Evolutionary conservation across 2,888 invertebrate genomes (phyloP).

Genomic region (Litoditis marina): DNA sequence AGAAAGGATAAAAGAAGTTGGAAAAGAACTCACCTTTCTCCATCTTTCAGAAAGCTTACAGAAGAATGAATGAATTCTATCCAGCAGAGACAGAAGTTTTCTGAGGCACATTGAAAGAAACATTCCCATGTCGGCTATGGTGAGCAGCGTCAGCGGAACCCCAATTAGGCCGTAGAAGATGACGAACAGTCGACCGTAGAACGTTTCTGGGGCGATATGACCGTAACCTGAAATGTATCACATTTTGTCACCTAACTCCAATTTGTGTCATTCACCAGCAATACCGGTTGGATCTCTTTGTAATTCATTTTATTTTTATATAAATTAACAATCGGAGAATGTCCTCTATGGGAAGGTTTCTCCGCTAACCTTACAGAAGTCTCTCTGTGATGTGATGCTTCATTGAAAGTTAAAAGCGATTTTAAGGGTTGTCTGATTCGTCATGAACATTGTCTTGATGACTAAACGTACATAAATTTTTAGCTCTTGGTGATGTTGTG

Average conservation of each 20-base stretch:
- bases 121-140: conserved; percentile 58
- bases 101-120: conserved; percentile 35
- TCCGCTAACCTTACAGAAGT: background rate
- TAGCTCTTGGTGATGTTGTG: too few relatives aligned
- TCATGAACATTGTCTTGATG: too few relatives aligned
- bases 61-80: too few relatives aligned
- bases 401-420: too few relatives aligned
- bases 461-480: too few relatives aligned
- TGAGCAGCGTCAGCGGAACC: conserved; percentile 56
- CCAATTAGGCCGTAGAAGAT: conserved; percentile 57
- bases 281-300: too few relatives aligned
- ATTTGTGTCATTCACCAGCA: too few relatives aligned
- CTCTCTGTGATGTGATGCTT: too few relatives aligned
- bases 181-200: conserved; percentile 50
- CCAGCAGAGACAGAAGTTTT: background rate
- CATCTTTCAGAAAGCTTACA: background rate
- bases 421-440: too few relatives aligned
- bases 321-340: background rate
- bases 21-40: conserved; percentile 12
- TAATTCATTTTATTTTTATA: background rate
- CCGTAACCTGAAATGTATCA: conserved; percentile 43
- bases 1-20: background rate
- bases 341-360: background rate
- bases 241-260: too few relatives aligned
- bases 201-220: conserved; percentile 55